phyloP scores from a whole-genome alignment of 2,888 invertebrate genomes.

The Lepidochrysops patricia region DNA sequence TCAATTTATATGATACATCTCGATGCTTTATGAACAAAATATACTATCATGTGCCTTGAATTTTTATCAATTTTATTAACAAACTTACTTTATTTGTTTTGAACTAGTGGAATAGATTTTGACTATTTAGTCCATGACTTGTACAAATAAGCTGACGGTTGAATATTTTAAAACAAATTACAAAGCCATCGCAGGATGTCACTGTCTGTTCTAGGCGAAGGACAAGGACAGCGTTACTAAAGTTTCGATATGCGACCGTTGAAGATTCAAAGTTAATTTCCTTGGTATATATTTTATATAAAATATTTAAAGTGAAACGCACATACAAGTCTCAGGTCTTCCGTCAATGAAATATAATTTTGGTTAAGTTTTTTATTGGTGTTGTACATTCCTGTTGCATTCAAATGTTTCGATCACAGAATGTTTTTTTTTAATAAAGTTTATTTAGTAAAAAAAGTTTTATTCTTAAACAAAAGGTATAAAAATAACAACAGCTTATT shows the following conservation, averaged over 20 bases:
- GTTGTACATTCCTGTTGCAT: slow-evolving; percentile 58
- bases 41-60: slow-evolving; percentile 1
- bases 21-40: background rate
- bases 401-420: slow-evolving; percentile 34
- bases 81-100: background rate
- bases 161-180: too few relatives aligned
- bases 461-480: slow-evolving; percentile 27
- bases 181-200: too few relatives aligned
- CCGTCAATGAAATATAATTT: slow-evolving; percentile 25
- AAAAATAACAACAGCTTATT: slow-evolving; percentile 46
- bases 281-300: background rate
- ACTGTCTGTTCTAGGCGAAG: too few relatives aligned
- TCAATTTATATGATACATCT: background rate
- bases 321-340: background rate
- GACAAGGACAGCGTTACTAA: too few relatives aligned
- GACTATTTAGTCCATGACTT: background rate
- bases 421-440: slow-evolving; percentile 44
- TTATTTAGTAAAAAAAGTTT: slow-evolving; percentile 46
- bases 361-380: slow-evolving; percentile 60
- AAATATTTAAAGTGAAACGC: background rate
- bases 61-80: background rate
- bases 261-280: background rate
- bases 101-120: slow-evolving; percentile 9
- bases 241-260: too few relatives aligned
- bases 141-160: background rate